Evolutionary conservation across 2,888 invertebrate species (phyloP).

Genomic region (Diarsia rubi): DNA sequence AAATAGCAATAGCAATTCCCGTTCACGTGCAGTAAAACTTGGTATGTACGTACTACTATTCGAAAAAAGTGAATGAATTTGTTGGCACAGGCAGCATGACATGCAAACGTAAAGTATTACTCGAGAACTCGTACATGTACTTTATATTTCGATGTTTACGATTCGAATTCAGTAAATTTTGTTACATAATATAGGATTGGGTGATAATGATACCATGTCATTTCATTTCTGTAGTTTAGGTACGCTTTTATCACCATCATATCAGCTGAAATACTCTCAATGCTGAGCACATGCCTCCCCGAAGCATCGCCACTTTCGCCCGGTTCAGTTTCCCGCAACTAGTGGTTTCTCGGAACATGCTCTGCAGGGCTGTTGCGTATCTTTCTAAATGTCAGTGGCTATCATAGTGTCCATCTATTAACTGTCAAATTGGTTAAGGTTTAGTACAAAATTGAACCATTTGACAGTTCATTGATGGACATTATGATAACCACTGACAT

Average conservation of each 20-base stretch:
- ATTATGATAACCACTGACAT: too few species aligned
- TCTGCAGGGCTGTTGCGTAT: too few species aligned
- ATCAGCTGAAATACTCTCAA: neutral
- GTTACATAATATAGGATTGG: neutral
- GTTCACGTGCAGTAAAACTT: neutral
- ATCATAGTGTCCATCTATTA: too few species aligned
- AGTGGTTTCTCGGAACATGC: neutral
- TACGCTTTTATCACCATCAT: neutral
- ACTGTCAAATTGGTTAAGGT: too few species aligned
- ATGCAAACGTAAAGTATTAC: neutral
- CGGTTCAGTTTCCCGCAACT: neutral
- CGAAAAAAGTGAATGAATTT: constrained; percentile 30
- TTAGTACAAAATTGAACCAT: too few species aligned
- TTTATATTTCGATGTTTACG: neutral
- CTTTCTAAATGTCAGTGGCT: too few species aligned
- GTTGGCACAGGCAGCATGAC: constrained; percentile 12
- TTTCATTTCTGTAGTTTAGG: neutral
- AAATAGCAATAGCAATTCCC: neutral
- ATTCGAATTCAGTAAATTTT: neutral
- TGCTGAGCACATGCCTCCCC: neutral
- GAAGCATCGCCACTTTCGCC: neutral
- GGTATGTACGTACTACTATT: neutral
- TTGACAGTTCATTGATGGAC: too few species aligned
- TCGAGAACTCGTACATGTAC: neutral
- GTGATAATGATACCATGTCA: neutral